Conservation (phyloP, 2,113 vertebrate genomes). For the Prunella himalayana region DNA sequence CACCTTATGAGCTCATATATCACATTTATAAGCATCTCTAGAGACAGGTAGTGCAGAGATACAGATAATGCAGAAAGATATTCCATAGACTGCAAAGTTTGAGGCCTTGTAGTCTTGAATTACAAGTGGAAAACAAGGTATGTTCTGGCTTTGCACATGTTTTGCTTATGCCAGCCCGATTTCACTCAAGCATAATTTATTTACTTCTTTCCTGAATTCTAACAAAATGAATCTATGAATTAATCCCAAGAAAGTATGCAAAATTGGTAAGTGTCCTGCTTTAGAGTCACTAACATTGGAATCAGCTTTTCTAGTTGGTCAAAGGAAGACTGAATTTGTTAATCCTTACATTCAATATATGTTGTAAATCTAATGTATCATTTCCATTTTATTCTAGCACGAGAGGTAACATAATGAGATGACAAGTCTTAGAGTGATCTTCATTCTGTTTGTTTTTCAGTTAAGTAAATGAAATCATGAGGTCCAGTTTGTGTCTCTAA, state of each 20-base stretch:
- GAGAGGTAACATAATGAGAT: background rate
- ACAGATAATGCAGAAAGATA: background rate
- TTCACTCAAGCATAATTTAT: background rate
- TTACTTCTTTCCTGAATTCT: background rate
- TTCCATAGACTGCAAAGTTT: background rate
- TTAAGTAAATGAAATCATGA: background rate
- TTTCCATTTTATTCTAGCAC: background rate
- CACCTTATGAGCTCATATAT: slow-evolving; percentile 33
- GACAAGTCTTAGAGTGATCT: background rate
- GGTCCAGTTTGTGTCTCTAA: background rate
- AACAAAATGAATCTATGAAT: background rate
- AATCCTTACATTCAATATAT: background rate
- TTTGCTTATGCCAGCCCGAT: background rate
- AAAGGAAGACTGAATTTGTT: background rate
- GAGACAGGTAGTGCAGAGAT: background rate
- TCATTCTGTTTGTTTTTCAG: background rate
- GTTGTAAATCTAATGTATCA: rapidly evolving
- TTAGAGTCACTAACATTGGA: background rate
- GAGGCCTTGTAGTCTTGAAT: background rate
- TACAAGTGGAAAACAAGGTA: background rate
- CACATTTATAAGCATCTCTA: background rate
- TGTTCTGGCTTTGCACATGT: background rate
- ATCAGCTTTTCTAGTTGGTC: background rate
- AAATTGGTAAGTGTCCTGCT: background rate
- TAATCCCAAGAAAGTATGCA: background rate